These are phyloP conservation scores for Acrocyrtus sp. DNA, from an alignment of 2,888 invertebrate species.

Conservation along the genomic window DNA sequence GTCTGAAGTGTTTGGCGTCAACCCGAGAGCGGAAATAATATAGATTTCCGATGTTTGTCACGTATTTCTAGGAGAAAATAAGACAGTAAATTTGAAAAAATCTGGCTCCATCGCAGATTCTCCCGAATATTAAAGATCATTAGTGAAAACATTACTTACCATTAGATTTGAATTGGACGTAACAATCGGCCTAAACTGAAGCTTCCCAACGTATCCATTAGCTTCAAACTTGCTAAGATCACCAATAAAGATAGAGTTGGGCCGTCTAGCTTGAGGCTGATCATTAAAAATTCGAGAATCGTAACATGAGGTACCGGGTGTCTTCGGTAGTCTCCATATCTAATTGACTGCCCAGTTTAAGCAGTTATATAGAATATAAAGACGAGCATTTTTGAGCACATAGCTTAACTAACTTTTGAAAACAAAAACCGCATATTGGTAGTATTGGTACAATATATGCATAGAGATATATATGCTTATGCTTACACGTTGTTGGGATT, in stretches of 20 bases:
- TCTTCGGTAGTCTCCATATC: constrained; percentile 46
- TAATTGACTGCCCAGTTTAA: constrained; percentile 16
- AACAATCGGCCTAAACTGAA: constrained; percentile 27
- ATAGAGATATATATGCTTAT: background rate
- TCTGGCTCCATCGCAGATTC: too few species aligned
- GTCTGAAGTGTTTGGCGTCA: constrained; percentile 75
- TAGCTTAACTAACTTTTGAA: too few species aligned
- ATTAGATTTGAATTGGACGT: constrained; percentile 31
- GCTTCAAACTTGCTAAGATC: constrained; percentile 38
- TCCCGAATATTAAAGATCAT: too few species aligned
- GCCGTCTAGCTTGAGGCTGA: constrained; percentile 22
- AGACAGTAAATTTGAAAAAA: constrained; percentile 2
- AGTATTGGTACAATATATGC: too few species aligned
- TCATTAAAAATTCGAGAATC: constrained; percentile 26
- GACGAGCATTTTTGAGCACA: background rate
- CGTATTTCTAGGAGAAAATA: constrained; percentile 69
- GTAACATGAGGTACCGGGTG: constrained; percentile 31
- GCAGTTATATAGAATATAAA: background rate
- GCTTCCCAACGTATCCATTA: constrained; percentile 20
- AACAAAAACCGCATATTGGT: too few species aligned
- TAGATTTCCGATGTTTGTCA: constrained; percentile 86
- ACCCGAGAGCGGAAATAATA: constrained; percentile 78
- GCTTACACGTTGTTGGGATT: constrained; percentile 81
- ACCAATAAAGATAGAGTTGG: constrained; percentile 40
- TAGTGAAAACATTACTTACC: too few species aligned